These are phyloP conservation scores for Chionodraco myersi DNA, from an alignment of 2,113 vertebrate species.

Conservation along the genomic window DNA sequence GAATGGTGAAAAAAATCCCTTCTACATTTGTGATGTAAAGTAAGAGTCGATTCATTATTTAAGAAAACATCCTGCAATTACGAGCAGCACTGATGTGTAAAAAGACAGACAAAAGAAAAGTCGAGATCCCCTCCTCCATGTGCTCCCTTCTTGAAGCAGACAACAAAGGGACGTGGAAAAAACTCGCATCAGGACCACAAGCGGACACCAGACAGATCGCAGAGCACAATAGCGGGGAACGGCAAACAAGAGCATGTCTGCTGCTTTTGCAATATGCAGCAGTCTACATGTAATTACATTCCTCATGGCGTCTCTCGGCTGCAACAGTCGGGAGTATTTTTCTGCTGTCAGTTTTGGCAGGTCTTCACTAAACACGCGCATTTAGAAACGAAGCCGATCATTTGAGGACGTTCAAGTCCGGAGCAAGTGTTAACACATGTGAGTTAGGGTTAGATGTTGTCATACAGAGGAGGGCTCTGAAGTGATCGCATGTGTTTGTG, in stretches of 20 bases:
- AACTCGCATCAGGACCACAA: conserved; percentile 85
- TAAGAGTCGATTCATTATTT: neutral
- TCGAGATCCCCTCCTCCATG: conserved; percentile 40
- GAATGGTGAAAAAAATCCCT: conserved; percentile 4
- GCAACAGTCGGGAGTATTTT: conserved; percentile 52
- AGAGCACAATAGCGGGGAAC: conserved; percentile 46
- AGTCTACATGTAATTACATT: conserved; percentile 62
- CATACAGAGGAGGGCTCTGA: conserved; percentile 42
- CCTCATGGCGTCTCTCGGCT: conserved; percentile 59
- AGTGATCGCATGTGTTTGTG: conserved; percentile 68
- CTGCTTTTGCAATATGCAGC: conserved; percentile 63
- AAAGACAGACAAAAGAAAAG: conserved; percentile 66
- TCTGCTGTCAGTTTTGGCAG: conserved; percentile 40
- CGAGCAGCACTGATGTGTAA: conserved; percentile 4
- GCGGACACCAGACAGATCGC: conserved; percentile 55
- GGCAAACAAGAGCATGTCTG: conserved; percentile 48
- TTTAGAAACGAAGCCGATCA: conserved; percentile 29
- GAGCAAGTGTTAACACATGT: conserved; percentile 27
- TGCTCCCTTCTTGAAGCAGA: conserved; percentile 59
- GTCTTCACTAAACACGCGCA: conserved; percentile 31
- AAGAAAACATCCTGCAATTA: neutral
- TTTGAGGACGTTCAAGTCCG: conserved; percentile 32
- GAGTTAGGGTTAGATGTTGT: conserved; percentile 44
- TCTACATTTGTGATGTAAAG: conserved; percentile 14
- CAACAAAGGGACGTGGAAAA: conserved; percentile 76